phyloP scores from a whole-genome alignment of 2,797 vertebrate genomes.

The Phoxinus dragarum region DNA sequence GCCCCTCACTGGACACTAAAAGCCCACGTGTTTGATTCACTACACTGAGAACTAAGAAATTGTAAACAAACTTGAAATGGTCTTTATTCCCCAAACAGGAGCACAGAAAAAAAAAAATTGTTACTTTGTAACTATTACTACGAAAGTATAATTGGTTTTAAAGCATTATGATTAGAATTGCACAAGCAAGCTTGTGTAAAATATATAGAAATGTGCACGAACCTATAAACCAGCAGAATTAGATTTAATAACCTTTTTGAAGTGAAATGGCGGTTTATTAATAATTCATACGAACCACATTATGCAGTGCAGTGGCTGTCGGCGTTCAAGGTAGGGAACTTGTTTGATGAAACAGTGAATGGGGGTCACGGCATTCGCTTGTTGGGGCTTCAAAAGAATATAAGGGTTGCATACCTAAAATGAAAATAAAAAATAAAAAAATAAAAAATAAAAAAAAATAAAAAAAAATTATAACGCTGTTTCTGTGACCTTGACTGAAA shows the following conservation, averaged over 20 bases:
- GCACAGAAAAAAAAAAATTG: neutral
- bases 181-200: constrained; percentile 8
- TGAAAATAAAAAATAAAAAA: too few species aligned
- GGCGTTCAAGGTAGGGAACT: constrained; percentile 49
- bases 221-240: constrained; percentile 44
- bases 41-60: neutral
- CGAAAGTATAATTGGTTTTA: constrained; percentile 9
- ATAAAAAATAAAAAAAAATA: too few species aligned
- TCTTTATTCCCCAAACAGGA: neutral
- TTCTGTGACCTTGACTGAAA: constrained; percentile 9
- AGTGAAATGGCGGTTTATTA: constrained; percentile 60
- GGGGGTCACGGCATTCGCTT: constrained; percentile 5
- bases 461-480: too few species aligned
- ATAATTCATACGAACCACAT: constrained; percentile 69
- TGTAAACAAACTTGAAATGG: constrained; percentile 1
- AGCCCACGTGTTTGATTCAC: neutral
- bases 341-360: constrained; percentile 54
- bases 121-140: constrained; percentile 1
- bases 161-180: neutral
- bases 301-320: constrained; percentile 59
- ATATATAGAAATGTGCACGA: neutral
- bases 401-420: neutral
- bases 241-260: constrained; percentile 53
- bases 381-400: neutral
- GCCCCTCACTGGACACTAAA: constrained; percentile 71